Conservation (phyloP, 2,113 vertebrate genomes). For the Mobula hypostoma region DNA sequence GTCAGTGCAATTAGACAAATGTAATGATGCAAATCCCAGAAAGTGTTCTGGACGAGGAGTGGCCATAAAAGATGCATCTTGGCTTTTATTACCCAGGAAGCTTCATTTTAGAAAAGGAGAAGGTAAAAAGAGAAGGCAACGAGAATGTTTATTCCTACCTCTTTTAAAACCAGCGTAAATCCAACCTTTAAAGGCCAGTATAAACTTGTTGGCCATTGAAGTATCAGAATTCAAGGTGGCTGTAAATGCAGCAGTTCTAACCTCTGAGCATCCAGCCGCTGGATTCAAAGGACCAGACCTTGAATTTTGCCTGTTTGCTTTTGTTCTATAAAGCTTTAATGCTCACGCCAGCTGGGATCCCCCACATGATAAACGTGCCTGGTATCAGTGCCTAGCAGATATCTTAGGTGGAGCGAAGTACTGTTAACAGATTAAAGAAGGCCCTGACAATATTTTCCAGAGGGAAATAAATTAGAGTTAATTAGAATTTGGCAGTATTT, state of each 20-base stretch:
- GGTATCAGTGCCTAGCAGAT: neutral
- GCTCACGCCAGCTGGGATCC: neutral
- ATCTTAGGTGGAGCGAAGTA: neutral
- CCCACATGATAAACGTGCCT: neutral
- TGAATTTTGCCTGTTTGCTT: neutral
- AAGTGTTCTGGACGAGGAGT: conserved; percentile 4
- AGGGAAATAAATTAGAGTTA: neutral
- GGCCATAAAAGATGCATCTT: conserved; percentile 15
- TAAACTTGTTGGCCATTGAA: neutral
- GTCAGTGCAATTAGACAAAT: conserved; percentile 25
- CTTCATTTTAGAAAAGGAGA: neutral
- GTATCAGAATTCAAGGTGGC: neutral
- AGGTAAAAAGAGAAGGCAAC: neutral
- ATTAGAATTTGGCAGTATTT: too few relatives aligned
- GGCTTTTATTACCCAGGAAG: conserved; percentile 31
- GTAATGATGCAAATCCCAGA: conserved; percentile 31
- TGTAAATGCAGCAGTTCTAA: neutral
- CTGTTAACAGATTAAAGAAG: neutral
- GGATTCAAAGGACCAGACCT: neutral
- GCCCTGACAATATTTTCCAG: neutral
- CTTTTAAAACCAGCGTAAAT: neutral
- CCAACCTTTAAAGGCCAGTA: neutral
- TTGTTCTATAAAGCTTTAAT: neutral
- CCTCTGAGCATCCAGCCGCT: neutral
- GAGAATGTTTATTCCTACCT: neutral